phyloP scores from a whole-genome alignment of 2,888 invertebrate genomes.

The Disparrhopalites patrizii region DNA sequence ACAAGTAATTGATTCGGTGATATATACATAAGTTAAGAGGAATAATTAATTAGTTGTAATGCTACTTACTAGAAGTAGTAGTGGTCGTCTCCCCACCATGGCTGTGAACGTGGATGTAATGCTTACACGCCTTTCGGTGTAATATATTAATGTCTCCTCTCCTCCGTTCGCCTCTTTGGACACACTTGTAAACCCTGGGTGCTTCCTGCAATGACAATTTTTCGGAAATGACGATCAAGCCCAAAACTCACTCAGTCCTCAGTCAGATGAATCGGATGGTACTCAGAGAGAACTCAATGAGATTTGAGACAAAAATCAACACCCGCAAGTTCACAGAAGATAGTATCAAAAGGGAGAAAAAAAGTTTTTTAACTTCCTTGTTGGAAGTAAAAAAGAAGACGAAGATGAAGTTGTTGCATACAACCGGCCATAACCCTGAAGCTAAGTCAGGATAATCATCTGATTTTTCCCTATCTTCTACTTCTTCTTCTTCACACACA shows the following conservation, averaged over 20 bases:
- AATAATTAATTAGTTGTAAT: too few species aligned
- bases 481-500: too few species aligned
- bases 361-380: conserved; percentile 10
- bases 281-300: conserved; percentile 1
- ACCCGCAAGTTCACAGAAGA: conserved; percentile 13
- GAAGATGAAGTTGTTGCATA: too few species aligned
- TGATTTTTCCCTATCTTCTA: neutral
- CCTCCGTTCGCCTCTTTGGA: neutral
- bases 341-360: conserved; percentile 1
- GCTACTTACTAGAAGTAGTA: too few species aligned
- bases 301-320: conserved; percentile 13
- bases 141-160: too few species aligned
- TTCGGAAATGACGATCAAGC: neutral
- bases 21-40: too few species aligned
- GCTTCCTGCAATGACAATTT: conserved; percentile 12
- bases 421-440: conserved; percentile 4
- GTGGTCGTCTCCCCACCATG: too few species aligned
- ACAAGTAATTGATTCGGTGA: too few species aligned
- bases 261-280: neutral
- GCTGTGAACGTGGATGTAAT: too few species aligned
- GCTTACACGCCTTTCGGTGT: too few species aligned
- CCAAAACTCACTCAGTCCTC: neutral
- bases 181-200: neutral
- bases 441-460: neutral
- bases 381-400: conserved; percentile 12